Conservation (phyloP, 2,888 invertebrate genomes). For the Griposia aprilina region DNA sequence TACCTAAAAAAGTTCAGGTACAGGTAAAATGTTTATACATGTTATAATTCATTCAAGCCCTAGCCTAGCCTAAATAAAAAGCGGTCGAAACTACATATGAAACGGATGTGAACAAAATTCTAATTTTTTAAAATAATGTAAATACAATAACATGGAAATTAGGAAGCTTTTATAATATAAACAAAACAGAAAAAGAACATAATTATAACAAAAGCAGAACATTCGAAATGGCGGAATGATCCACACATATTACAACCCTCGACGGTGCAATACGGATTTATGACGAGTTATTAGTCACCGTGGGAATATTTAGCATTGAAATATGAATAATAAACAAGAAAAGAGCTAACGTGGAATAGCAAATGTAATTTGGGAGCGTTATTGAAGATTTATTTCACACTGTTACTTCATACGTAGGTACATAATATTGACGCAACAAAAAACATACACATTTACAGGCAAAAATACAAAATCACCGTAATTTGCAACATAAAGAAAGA, state of each 20-base stretch:
- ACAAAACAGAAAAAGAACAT: slow-evolving; percentile 64
- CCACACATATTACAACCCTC: slow-evolving; percentile 86
- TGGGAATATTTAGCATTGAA: slow-evolving; percentile 87
- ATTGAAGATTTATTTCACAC: slow-evolving; percentile 67
- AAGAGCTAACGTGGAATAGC: slow-evolving; percentile 80
- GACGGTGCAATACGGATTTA: slow-evolving; percentile 87
- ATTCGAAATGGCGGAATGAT: slow-evolving; percentile 82
- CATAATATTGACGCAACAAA: slow-evolving; percentile 51
- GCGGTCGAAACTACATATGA: background rate
- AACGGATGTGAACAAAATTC: background rate
- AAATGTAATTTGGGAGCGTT: slow-evolving; percentile 75
- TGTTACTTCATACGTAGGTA: slow-evolving; percentile 40
- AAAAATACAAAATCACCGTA: slow-evolving; percentile 62
- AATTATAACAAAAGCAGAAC: slow-evolving; percentile 74
- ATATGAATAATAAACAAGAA: slow-evolving; percentile 88
- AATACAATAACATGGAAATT: background rate
- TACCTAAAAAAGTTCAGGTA: background rate
- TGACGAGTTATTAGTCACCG: slow-evolving; percentile 87
- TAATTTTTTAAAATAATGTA: background rate
- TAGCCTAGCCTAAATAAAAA: background rate
- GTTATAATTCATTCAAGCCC: background rate
- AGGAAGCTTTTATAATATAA: slow-evolving; percentile 30
- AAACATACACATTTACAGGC: slow-evolving; percentile 50
- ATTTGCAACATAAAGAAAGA: slow-evolving; percentile 65
- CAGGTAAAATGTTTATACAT: too few relatives aligned